These are phyloP conservation scores for Chaetoderma sp. DNA, from an alignment of 2,888 invertebrate species.

Conservation along the genomic window DNA sequence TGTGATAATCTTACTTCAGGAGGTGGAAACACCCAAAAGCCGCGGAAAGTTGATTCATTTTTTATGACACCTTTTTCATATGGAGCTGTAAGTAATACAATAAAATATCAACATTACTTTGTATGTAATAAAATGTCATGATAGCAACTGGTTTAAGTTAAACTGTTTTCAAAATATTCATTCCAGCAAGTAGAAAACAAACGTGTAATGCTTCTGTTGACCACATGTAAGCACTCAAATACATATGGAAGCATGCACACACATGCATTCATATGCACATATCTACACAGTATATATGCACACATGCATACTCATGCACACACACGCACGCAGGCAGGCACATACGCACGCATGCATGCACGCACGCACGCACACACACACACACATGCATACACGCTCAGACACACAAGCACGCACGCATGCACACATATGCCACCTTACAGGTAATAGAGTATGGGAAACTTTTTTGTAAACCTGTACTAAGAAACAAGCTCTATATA, in stretches of 20 bases:
- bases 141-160: too few relatives aligned
- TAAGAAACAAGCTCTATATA: too few relatives aligned
- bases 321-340: conserved; percentile 14
- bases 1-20: conserved; percentile 81
- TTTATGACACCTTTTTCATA: conserved; percentile 48
- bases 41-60: conserved; percentile 77
- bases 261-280: too few relatives aligned
- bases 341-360: conserved; percentile 12
- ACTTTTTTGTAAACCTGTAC: neutral
- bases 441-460: neutral
- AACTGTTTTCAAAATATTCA: too few relatives aligned
- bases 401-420: conserved; percentile 6
- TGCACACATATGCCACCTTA: too few relatives aligned
- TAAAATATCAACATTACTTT: too few relatives aligned
- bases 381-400: too few relatives aligned
- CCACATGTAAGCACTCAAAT: too few relatives aligned
- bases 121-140: too few relatives aligned
- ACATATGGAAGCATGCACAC: too few relatives aligned
- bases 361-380: conserved; percentile 7
- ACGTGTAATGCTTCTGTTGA: too few relatives aligned
- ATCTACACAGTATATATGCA: conserved; percentile 12
- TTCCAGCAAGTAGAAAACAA: too few relatives aligned
- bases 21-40: conserved; percentile 95
- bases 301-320: conserved; percentile 13
- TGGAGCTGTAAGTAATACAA: conserved; percentile 60